phyloP scores from a whole-genome alignment of 2,113 vertebrate species.

The Myodes glareolus region DNA sequence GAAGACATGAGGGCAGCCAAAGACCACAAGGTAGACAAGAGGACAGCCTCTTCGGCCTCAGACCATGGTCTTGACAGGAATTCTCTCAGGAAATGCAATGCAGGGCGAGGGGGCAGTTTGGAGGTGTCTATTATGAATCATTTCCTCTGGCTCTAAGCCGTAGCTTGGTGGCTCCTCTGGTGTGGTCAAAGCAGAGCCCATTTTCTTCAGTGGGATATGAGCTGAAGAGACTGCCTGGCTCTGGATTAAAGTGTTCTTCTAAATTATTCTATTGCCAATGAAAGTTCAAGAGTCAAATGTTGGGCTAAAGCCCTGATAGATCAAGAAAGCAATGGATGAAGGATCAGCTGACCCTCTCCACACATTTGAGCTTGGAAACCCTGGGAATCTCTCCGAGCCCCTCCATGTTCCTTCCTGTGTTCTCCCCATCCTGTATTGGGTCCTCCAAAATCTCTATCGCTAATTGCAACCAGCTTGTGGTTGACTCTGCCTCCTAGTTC shows the following conservation, averaged over 20 bases:
- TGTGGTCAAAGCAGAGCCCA: neutral
- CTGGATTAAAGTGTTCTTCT: neutral
- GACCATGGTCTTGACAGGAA: neutral
- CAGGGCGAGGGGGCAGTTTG: neutral
- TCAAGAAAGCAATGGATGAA: neutral
- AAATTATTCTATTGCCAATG: neutral
- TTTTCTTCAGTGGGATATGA: neutral
- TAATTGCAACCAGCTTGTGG: neutral
- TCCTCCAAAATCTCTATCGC: neutral
- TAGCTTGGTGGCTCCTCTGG: neutral
- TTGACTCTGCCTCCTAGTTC: neutral
- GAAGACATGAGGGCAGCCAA: neutral
- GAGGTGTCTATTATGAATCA: neutral
- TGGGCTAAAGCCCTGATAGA: neutral
- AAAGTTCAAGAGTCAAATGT: neutral
- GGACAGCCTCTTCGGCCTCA: neutral
- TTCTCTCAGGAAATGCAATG: neutral
- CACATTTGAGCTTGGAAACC: neutral
- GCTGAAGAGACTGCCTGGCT: neutral
- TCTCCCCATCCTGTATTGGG: neutral
- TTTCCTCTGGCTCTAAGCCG: neutral
- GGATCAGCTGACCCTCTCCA: neutral
- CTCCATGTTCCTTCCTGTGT: neutral
- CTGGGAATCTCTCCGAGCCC: neutral
- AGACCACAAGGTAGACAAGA: neutral